phyloP scores from a whole-genome alignment of 2,888 invertebrate species.

The Cyrtodaria siliqua region DNA sequence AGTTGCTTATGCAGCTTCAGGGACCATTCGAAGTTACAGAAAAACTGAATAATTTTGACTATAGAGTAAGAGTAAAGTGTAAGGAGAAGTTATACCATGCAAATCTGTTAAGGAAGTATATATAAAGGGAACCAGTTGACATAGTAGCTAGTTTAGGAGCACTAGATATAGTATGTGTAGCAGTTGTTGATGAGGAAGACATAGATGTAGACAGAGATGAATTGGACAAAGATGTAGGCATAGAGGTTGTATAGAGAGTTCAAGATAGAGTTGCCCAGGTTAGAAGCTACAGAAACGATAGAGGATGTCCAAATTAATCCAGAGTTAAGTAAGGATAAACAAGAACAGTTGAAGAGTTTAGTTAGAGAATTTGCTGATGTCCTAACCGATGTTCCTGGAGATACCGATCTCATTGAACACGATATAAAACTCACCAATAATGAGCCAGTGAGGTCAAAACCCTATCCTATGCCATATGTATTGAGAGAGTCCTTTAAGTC shows the following conservation, averaged over 20 bases:
- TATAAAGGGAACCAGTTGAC: background rate
- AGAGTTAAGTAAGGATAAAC: constrained; percentile 1
- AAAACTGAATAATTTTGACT: constrained; percentile 24
- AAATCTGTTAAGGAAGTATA: constrained; percentile 37
- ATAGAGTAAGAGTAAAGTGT: constrained; percentile 30
- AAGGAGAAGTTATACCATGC: constrained; percentile 34
- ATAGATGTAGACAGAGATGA: background rate
- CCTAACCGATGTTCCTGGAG: constrained; percentile 29
- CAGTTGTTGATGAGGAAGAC: background rate
- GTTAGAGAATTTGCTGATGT: constrained; percentile 23
- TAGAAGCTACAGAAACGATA: background rate
- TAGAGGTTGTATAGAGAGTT: too few species aligned
- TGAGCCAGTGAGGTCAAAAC: constrained; percentile 19
- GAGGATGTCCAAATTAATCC: constrained; percentile 2
- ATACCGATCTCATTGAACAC: constrained; percentile 22
- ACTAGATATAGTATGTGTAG: background rate
- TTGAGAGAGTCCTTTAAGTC: constrained; percentile 10
- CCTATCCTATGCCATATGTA: constrained; percentile 41
- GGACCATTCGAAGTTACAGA: constrained; percentile 35
- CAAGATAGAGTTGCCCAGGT: background rate
- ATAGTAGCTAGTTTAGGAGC: background rate
- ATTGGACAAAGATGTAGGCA: background rate
- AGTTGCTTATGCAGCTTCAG: constrained; percentile 43
- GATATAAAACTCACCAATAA: constrained; percentile 21
- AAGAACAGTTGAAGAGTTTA: background rate